A percentile compares a stretch with the other conserved stretches of the same genome.
phyloP scores from a whole-genome alignment of 2,888 invertebrate genomes.

The Protonemura montana region DNA sequence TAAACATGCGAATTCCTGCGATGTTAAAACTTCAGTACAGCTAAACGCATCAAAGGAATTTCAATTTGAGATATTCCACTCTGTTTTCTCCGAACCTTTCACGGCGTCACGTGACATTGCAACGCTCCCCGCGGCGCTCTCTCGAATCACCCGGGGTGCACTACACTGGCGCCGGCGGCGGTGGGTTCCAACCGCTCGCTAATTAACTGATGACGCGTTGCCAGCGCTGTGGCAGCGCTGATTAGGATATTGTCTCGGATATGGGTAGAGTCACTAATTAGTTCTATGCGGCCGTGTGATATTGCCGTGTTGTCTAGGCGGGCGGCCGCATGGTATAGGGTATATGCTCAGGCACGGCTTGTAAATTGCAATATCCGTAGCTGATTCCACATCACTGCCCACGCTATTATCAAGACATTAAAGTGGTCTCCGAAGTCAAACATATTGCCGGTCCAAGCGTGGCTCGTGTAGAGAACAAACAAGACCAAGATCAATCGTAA shows the following conservation, averaged over 20 bases:
- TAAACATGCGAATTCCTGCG: too few species aligned
- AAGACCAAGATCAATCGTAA: neutral
- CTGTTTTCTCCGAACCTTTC: neutral
- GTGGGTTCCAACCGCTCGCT: neutral
- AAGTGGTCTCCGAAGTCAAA: neutral
- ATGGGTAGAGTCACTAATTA: neutral
- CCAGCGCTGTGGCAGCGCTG: neutral
- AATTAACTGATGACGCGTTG: constrained; percentile 4
- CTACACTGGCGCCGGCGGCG: neutral
- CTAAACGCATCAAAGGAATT: neutral
- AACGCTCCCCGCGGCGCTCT: neutral
- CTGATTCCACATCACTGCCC: neutral
- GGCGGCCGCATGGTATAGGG: neutral
- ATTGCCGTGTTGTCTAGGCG: neutral
- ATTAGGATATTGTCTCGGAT: neutral
- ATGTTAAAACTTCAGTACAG: too few species aligned
- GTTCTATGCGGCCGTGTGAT: neutral
- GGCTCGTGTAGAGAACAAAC: neutral
- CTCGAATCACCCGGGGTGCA: neutral
- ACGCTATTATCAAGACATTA: neutral
- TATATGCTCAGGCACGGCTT: neutral
- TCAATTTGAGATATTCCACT: neutral
- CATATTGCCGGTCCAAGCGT: neutral
- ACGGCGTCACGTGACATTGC: neutral
- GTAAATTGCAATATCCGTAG: neutral